Conservation (phyloP, 2,888 invertebrate genomes). For the Temnothorax ravouxi region DNA sequence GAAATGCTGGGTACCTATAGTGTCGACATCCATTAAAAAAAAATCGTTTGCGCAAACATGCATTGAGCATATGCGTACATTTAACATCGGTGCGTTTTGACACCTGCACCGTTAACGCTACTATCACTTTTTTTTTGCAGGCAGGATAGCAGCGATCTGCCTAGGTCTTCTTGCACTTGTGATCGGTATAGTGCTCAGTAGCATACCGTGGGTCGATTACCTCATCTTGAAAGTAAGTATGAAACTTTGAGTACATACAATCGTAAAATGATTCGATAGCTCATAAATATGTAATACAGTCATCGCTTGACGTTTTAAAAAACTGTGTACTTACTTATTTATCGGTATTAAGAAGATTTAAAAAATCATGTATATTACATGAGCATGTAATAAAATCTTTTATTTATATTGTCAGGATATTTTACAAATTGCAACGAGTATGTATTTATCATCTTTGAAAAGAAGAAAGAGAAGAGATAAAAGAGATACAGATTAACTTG, state of each 20-base stretch:
- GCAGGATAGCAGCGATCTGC: constrained; percentile 92
- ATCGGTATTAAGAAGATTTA: background rate
- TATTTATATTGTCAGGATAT: background rate
- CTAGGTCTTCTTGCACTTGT: constrained; percentile 94
- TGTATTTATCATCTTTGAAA: background rate
- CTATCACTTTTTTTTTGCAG: constrained; percentile 87
- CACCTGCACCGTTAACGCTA: constrained; percentile 25
- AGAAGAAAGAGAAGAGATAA: background rate
- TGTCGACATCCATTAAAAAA: constrained; percentile 5
- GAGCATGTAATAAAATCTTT: background rate
- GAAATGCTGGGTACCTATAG: background rate
- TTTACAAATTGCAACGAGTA: background rate
- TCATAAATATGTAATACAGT: constrained; percentile 1
- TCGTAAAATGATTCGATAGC: background rate
- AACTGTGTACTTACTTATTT: background rate
- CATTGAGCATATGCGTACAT: background rate
- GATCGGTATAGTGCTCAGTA: constrained; percentile 93
- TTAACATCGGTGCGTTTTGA: constrained; percentile 10
- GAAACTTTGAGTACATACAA: background rate
- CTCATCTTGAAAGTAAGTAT: constrained; percentile 92
- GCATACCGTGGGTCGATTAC: constrained; percentile 96
- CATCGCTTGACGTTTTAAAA: background rate
- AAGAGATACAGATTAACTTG: background rate
- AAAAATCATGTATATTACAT: background rate
- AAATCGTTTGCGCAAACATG: constrained; percentile 33